These are phyloP conservation scores for Sebastes diaconus DNA, from an alignment of 2,797 vertebrate genomes.

Conservation along the genomic window DNA sequence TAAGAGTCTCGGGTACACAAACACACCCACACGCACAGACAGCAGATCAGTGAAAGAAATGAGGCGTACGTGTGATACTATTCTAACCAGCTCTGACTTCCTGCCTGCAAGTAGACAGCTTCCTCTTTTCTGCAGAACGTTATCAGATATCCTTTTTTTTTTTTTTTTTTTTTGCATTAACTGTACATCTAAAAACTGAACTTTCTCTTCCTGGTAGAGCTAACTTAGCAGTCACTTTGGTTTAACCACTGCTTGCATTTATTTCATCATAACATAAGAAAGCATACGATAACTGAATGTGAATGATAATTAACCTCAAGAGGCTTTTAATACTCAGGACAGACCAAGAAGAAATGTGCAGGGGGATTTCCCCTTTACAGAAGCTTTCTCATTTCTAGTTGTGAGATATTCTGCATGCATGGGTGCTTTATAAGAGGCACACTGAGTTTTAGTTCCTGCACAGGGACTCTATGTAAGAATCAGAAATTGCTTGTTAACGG, in stretches of 20 bases:
- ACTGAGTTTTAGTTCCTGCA: neutral
- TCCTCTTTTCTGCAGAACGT: constrained; percentile 50
- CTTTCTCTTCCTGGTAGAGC: neutral
- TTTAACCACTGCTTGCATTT: neutral
- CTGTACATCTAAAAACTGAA: neutral
- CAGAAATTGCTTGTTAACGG: too few relatives aligned
- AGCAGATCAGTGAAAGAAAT: neutral
- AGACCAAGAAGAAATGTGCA: neutral
- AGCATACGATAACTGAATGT: neutral
- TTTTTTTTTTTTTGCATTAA: neutral
- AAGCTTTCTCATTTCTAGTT: neutral
- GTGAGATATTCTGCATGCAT: neutral
- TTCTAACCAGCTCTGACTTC: constrained; percentile 41
- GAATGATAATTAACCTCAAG: neutral
- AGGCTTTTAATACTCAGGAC: neutral
- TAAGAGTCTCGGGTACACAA: neutral
- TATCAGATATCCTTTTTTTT: neutral
- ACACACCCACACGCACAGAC: neutral
- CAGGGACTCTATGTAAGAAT: too few relatives aligned
- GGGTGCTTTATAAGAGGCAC: neutral
- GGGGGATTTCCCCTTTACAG: neutral
- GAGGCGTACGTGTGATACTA: neutral
- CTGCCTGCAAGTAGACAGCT: constrained; percentile 35
- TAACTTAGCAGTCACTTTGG: neutral
- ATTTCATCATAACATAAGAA: neutral